These are phyloP conservation scores for Barbus barbus DNA, from an alignment of 2,113 vertebrate species.

Conservation along the genomic window DNA sequence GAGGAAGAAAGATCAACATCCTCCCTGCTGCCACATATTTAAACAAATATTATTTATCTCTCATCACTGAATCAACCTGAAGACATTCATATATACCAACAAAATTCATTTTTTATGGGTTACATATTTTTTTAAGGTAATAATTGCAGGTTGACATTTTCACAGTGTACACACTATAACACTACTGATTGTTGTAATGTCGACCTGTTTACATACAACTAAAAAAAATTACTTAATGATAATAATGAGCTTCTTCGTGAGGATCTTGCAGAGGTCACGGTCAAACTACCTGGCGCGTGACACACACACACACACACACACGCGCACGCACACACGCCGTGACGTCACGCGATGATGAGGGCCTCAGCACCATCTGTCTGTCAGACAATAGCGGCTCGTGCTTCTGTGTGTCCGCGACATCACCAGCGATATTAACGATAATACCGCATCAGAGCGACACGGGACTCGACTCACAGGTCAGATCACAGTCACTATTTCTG, in stretches of 20 bases:
- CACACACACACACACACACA: conserved; percentile 13
- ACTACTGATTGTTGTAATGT: too few relatives aligned
- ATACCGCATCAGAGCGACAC: neutral
- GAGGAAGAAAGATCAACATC: neutral
- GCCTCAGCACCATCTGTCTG: conserved; percentile 55
- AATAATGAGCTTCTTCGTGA: neutral
- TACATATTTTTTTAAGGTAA: too few relatives aligned
- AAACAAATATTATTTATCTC: too few relatives aligned
- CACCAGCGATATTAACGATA: too few relatives aligned
- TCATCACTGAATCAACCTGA: too few relatives aligned
- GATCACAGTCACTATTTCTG: neutral
- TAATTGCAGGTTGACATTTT: too few relatives aligned
- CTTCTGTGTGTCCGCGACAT: neutral
- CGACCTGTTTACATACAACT: too few relatives aligned
- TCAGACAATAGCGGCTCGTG: conserved; percentile 11
- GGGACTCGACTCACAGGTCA: neutral
- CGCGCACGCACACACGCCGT: conserved; percentile 32
- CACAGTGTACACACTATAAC: too few relatives aligned
- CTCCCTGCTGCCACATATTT: neutral
- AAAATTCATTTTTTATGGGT: too few relatives aligned
- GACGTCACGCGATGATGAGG: conserved; percentile 64
- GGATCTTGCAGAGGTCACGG: neutral
- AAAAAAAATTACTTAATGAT: too few relatives aligned
- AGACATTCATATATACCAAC: too few relatives aligned
- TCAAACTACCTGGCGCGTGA: neutral